Evolutionary conservation across 2,113 vertebrate species (phyloP).

Genomic region (Trochalopteron elliotii): DNA sequence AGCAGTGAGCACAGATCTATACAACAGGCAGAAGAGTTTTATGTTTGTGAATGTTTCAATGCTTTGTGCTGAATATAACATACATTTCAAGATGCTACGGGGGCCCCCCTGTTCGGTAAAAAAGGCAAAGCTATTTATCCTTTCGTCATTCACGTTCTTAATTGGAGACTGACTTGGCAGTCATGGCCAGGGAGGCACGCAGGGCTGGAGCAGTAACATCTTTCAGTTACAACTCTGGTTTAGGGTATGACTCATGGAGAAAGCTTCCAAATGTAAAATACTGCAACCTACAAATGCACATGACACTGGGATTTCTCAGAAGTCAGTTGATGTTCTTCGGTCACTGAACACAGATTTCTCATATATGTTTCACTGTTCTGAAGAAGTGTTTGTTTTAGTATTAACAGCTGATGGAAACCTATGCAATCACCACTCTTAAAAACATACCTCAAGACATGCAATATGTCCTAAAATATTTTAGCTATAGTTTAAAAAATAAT

Average conservation of each 20-base stretch:
- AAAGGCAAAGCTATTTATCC: neutral
- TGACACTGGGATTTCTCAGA: neutral
- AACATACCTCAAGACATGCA: neutral
- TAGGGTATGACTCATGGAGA: neutral
- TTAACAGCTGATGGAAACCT: neutral
- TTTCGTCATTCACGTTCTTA: neutral
- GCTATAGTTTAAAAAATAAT: neutral
- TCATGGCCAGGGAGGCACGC: neutral
- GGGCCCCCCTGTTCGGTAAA: neutral
- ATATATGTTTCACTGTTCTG: neutral
- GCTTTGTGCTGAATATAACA: neutral
- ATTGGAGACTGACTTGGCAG: neutral
- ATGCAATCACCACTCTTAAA: neutral
- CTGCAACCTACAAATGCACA: neutral
- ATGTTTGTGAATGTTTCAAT: neutral
- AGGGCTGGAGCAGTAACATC: neutral
- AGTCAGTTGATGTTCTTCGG: neutral
- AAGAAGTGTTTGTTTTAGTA: neutral
- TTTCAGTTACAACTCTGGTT: neutral
- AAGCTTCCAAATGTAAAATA: conserved; percentile 24
- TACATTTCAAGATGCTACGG: neutral
- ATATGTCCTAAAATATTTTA: neutral
- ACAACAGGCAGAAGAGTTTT: neutral
- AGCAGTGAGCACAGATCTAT: neutral
- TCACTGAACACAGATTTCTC: neutral